Base-by-base conservation (phyloP, 2,888 invertebrate genomes). In the Allolobophora icterica region DNA sequence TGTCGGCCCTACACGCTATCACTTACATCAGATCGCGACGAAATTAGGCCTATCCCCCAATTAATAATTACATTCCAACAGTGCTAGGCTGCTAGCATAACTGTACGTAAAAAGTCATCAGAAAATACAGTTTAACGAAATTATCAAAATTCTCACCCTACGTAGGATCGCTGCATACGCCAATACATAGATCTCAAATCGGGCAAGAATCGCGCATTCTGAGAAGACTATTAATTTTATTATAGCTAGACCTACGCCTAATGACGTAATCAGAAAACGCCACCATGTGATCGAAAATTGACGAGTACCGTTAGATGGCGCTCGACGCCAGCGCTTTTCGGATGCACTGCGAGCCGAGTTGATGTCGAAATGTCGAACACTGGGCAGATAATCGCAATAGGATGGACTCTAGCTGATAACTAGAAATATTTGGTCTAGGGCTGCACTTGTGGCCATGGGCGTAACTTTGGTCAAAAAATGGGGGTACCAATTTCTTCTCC, bases 131-230 rank as follows among this genome's bases (percentile, higher is more conserved):
- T 24, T 52, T 52, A 6, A 45, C 24, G 52, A 52, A 52, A 52
- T 52, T 52, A 52, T 52, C 6, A 24, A 52, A 52, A 24, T 52
- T 52, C 52, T 52, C 52, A 52, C 24, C n/a, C 71, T 24, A 24
- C 71, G 71, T n/a, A n/a, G n/a, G 71, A n/a, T n/a, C 30, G 71
- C 71, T n/a, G 71, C 71, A n/a, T 71, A 71, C 71, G 71, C 71
- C 71, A 71, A 71, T 71, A 11, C 71, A n/a, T 71, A 1, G 71
- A n/a, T 71, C 11, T 71, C n/a, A 30, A 71, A 71, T 71, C n/a
- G 8, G n/a, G n/a, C 71, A n/a, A 71, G 71, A 71, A 71, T 71
- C 71, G 71, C 71, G 71, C 71, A 71, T 71, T 71, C 52, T 24
- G 52, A 1, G 52, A 21, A 52, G 52, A n/a, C 30, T n/a, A 24